phyloP scores from a whole-genome alignment of 2,113 vertebrate species.

The Dolichallabes microphthalmus region DNA sequence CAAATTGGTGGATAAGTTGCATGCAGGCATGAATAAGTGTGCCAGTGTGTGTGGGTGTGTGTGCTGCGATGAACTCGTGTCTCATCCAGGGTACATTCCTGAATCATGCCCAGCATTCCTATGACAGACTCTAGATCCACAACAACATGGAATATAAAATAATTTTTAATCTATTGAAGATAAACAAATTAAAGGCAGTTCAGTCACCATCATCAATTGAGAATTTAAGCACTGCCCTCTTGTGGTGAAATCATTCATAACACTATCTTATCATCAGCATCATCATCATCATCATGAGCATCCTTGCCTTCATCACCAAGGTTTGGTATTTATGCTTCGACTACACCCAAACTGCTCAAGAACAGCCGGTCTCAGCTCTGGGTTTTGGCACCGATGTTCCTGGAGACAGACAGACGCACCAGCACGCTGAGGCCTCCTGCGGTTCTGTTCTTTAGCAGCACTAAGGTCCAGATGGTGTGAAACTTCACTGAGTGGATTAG shows the following conservation, averaged over 20 bases:
- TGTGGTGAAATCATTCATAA: conserved; percentile 57
- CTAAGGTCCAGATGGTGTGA: conserved; percentile 77
- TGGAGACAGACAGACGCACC: conserved; percentile 34
- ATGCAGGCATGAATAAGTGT: no score
- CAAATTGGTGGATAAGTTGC: background rate
- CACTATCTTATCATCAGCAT: conserved; percentile 17
- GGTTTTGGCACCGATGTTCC: conserved; percentile 25
- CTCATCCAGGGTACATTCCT: background rate
- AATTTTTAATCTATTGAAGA: background rate
- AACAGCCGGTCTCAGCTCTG: conserved; percentile 22
- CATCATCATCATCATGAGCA: conserved; percentile 17
- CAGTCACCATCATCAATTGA: background rate
- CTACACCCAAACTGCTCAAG: conserved; percentile 24
- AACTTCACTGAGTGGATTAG: conserved; percentile 75
- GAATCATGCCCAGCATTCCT: background rate
- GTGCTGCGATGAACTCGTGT: background rate
- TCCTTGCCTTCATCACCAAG: conserved; percentile 36
- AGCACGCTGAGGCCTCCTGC: conserved; percentile 43
- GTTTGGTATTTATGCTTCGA: conserved; percentile 27
- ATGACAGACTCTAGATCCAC: background rate
- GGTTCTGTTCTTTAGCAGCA: conserved; percentile 68
- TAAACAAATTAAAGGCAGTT: background rate
- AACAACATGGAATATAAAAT: background rate
- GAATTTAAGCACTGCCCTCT: conserved; percentile 63
- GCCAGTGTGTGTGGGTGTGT: no score